These are phyloP conservation scores for Tachypleus tridentatus DNA, from an alignment of 1,140 invertebrate genomes.

Conservation along the genomic window DNA sequence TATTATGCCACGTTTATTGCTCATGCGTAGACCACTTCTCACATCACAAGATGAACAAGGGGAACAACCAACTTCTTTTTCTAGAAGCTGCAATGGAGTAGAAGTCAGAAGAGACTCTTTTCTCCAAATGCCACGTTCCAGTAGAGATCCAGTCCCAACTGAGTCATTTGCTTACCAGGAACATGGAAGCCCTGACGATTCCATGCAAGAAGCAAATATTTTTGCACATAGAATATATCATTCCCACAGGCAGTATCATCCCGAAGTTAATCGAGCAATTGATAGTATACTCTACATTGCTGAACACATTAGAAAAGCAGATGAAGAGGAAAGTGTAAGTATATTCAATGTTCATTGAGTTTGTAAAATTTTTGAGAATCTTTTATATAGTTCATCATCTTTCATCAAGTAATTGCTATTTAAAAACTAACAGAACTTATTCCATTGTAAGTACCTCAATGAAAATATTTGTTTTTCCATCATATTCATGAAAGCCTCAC, in stretches of 20 bases:
- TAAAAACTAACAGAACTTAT: no score
- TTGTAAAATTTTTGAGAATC: no score
- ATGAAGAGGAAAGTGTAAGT: conserved; percentile 82
- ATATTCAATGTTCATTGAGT: no score
- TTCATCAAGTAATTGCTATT: no score
- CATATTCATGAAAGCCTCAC: no score
- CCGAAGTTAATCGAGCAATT: conserved; percentile 77
- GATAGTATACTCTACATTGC: conserved; percentile 92
- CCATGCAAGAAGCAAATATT: conserved; percentile 4
- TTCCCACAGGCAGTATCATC: conserved; percentile 25
- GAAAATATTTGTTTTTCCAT: no score
- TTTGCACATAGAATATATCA: not conserved
- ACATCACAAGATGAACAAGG: conserved; percentile 46
- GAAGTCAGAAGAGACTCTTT: conserved; percentile 8
- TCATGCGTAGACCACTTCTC: conserved; percentile 60
- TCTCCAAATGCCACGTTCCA: not conserved
- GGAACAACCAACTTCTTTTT: conserved; percentile 7
- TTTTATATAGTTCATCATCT: no score
- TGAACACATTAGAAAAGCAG: conserved; percentile 89
- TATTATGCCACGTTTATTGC: conserved; percentile 68
- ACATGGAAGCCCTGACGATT: no score
- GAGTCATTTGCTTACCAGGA: no score
- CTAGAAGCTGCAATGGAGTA: conserved; percentile 9
- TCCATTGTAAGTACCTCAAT: no score
- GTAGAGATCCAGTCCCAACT: not conserved